Base-by-base conservation (phyloP, 1,140 invertebrate species). In the Drosophila baimaii region DNA sequence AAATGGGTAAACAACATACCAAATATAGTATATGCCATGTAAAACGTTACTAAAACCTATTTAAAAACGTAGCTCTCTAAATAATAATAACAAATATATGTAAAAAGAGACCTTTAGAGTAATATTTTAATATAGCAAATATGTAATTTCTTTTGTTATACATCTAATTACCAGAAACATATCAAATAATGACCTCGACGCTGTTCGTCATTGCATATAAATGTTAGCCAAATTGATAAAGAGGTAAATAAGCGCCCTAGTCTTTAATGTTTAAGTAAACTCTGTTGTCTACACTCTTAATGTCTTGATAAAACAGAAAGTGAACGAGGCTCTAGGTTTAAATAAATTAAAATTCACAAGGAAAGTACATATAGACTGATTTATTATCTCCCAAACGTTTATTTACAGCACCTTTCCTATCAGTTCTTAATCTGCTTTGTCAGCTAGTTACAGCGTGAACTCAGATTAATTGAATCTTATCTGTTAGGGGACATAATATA, bases 181-280 rank as follows among this genome's bases (percentile, higher is more conserved):
- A 61, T 61, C 58, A 52, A 37, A 51, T n/a, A 3, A 7, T 17
- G 27, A 21, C 27, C 41, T n/a, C 15, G 9, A 31, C 9, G 39
- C 3, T 6, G 27, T 23, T n/a, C 21, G 15, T 44, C 17, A 44
- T 13, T 5, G 29, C 15, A 5, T 9, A 10, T 17, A 15, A n/a
- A 23, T 49, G 29, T 61, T 35, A 29, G 9, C 17, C 19, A 13
- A 33, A n/a, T 37, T 25, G 58, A 49, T 61, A 49, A 33, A 10
- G 1, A 1, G 21, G n/a, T 35, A 52, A 27, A 17, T 23, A 35
- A 52, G 46, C 46, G 9, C 35, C 27, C 9, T 56, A 56, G 54
- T 56, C 35, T 41, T 33, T 29, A 52, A 52, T 15, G 17, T 21
- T 52, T 33, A 52, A 52, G 29, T 52, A 52, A 52, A 52, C 49